A percentile compares a stretch with the other conserved stretches of the same genome.
These are phyloP conservation scores for Orientallactaga bullata DNA, from an alignment of 2,113 vertebrate genomes.

Conservation along the genomic window DNA sequence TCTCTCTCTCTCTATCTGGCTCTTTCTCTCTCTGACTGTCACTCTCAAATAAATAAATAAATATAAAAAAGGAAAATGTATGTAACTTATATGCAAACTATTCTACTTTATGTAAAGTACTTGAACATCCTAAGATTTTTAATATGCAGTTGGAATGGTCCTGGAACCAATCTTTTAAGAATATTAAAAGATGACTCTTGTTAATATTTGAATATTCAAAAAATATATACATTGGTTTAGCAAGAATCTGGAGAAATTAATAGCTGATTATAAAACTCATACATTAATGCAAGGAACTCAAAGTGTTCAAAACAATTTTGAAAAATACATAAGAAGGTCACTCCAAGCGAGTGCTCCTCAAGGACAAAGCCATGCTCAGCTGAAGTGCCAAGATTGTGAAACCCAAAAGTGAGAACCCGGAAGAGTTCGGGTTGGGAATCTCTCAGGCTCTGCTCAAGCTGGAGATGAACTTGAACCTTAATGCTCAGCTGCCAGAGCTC, in stretches of 20 bases:
- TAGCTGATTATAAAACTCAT: not conserved
- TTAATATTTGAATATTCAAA: not conserved
- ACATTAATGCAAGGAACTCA: not conserved
- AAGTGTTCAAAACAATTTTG: not conserved
- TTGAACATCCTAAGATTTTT: too few relatives aligned
- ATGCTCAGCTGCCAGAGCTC: not conserved
- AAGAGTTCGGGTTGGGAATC: accelerated
- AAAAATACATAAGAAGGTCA: too few relatives aligned
- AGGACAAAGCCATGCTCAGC: not conserved
- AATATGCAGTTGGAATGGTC: not conserved
- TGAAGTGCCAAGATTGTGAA: not conserved
- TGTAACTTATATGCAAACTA: not conserved
- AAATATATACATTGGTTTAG: not conserved
- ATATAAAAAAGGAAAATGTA: too few relatives aligned
- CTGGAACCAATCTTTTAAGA: not conserved
- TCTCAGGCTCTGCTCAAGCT: not conserved
- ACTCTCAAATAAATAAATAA: too few relatives aligned
- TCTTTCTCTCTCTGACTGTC: too few relatives aligned
- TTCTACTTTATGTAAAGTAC: not conserved
- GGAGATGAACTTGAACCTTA: not conserved
- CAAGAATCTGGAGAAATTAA: not conserved
- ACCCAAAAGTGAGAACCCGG: not conserved
- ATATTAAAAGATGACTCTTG: not conserved
- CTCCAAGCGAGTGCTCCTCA: not conserved
- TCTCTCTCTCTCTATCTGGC: too few relatives aligned